Evolutionary conservation across 1,140 invertebrate genomes (phyloP).

Genomic region (Drosophila gunungcola): DNA sequence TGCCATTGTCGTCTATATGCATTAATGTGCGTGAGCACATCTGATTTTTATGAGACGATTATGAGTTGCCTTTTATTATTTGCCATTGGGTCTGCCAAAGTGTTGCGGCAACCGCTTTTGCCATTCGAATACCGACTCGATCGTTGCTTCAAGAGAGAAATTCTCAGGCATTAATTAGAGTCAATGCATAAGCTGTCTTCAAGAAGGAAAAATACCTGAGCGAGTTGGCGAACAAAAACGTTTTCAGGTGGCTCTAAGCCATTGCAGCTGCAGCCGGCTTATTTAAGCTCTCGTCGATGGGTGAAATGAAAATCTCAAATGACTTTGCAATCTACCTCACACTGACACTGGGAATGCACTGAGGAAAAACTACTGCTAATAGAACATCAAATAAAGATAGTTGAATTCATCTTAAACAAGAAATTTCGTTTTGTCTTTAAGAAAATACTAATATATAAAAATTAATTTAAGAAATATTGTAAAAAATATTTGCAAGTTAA

Average conservation of each 20-base stretch:
- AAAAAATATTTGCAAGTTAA: too few relatives aligned
- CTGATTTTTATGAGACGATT: conserved; percentile 82
- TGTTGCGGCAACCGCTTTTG: conserved; percentile 54
- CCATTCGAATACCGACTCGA: neutral
- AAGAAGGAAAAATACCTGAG: neutral
- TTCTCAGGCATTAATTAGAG: conserved; percentile 41
- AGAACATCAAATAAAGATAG: too few relatives aligned
- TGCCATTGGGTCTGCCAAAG: conserved; percentile 69
- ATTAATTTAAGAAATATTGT: too few relatives aligned
- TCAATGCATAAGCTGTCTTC: conserved; percentile 26
- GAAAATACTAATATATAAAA: too few relatives aligned
- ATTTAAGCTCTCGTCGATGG: conserved; percentile 27
- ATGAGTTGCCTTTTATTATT: conserved; percentile 82
- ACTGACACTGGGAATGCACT: conserved; percentile 8
- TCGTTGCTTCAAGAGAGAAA: neutral
- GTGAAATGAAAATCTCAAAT: conserved; percentile 35
- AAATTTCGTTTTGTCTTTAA: too few relatives aligned
- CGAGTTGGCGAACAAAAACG: neutral
- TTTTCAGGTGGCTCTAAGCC: conserved; percentile 21
- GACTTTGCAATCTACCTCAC: conserved; percentile 27
- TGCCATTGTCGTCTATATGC: conserved; percentile 34
- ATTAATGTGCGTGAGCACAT: conserved; percentile 74
- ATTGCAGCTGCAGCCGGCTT: conserved; percentile 31
- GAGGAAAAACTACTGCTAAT: neutral
- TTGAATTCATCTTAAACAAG: too few relatives aligned